Percentiles rank a stretch among this genome's conserved stretches.
phyloP scores from a whole-genome alignment of 2,797 vertebrate species.

The Malacoraja senta region DNA sequence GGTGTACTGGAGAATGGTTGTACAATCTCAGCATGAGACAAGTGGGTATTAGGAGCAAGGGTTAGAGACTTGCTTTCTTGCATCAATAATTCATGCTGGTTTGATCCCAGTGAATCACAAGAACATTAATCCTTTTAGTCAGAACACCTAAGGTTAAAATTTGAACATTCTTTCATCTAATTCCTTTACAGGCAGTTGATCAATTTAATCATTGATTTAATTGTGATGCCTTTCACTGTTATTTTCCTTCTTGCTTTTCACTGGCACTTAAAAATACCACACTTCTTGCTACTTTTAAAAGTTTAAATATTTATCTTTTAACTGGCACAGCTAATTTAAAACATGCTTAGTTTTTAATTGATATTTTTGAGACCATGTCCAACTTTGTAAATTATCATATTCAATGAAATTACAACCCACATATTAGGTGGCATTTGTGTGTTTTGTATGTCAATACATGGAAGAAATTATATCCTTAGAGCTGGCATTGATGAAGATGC shows the following conservation, averaged over 20 bases:
- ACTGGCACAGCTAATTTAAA: neutral
- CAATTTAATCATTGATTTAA: conserved; percentile 25
- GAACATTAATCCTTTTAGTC: neutral
- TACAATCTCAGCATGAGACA: neutral
- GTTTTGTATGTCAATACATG: neutral
- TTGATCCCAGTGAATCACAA: conserved; percentile 12
- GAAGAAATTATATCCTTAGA: neutral
- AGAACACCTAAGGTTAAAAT: neutral
- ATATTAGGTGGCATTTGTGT: neutral
- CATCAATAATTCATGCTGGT: conserved; percentile 27
- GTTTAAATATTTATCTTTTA: neutral
- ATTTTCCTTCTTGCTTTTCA: neutral
- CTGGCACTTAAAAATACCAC: neutral
- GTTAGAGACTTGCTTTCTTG: conserved; percentile 8
- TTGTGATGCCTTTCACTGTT: neutral
- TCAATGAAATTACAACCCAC: neutral
- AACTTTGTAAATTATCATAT: conserved; percentile 9
- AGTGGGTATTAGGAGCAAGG: neutral
- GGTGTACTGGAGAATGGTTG: neutral
- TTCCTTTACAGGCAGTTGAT: conserved; percentile 25
- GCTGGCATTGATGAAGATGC: neutral
- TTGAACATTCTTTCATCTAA: conserved; percentile 31
- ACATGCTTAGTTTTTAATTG: no score
- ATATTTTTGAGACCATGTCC: neutral
- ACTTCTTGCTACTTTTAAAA: neutral